Evolutionary conservation across 2,797 vertebrate genomes (phyloP).

Genomic region (Lepilemur ruficaudatus): DNA sequence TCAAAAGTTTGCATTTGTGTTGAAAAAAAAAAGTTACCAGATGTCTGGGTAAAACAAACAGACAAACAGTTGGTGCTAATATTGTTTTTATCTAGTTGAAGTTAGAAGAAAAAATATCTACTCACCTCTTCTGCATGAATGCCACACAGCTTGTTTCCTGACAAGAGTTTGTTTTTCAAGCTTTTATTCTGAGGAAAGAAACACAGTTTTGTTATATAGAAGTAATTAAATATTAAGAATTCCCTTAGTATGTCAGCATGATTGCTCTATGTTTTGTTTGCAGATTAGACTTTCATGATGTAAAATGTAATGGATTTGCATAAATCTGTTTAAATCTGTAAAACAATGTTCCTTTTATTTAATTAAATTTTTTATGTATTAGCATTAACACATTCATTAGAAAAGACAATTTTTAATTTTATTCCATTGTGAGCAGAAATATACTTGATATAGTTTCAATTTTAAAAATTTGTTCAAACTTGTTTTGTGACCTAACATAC

Average conservation of each 20-base stretch:
- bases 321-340: not conserved
- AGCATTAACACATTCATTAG: not conserved
- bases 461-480: not conserved
- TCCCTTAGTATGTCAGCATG: conserved; percentile 16
- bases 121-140: conserved; percentile 97
- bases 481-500: not conserved
- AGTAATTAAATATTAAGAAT: conserved; percentile 61
- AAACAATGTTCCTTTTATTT: not conserved
- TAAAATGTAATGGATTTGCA: not conserved
- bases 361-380: not conserved
- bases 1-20: not conserved
- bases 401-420: not conserved
- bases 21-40: not conserved
- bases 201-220: conserved; percentile 46
- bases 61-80: not conserved
- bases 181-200: conserved; percentile 94
- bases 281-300: not conserved
- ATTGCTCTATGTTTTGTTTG: conserved; percentile 41
- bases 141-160: conserved; percentile 96
- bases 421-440: not conserved
- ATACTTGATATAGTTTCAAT: not conserved
- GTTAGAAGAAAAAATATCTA: not conserved
- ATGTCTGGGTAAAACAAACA: not conserved
- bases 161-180: conserved; percentile 97
- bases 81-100: not conserved